Conservation (phyloP, 2,797 vertebrate genomes). For the Siniperca obscura region DNA sequence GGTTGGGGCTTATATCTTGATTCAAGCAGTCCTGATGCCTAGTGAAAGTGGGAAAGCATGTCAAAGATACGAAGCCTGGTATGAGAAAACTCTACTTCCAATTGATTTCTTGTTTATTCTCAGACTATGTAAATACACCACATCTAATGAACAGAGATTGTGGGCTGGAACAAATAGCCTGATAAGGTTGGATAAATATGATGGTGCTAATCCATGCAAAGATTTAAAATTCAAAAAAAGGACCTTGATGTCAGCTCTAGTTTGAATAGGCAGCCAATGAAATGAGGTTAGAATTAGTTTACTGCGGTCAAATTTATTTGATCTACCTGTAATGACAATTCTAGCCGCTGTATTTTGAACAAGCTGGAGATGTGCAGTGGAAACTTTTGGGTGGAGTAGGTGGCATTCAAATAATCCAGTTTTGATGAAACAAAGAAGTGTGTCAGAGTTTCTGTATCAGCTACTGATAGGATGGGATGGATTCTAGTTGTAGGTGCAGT, state of each 20-base stretch:
- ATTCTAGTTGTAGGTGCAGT: neutral
- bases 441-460: neutral
- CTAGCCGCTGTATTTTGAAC: neutral
- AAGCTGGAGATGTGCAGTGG: slow-evolving; percentile 6
- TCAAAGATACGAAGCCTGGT: neutral
- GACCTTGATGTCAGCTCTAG: slow-evolving; percentile 2
- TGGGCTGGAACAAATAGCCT: slow-evolving; percentile 9
- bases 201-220: slow-evolving; percentile 11
- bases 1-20: neutral
- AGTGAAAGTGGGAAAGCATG: neutral
- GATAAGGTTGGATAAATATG: slow-evolving; percentile 21
- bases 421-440: neutral
- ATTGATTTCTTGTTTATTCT: slow-evolving; percentile 9
- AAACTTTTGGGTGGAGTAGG: slow-evolving; percentile 6
- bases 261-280: slow-evolving; percentile 17
- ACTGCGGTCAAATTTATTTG: slow-evolving; percentile 26
- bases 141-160: slow-evolving; percentile 6
- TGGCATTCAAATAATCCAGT: neutral
- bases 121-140: slow-evolving; percentile 10
- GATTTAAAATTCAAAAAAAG: slow-evolving; percentile 17
- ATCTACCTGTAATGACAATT: slow-evolving; percentile 23
- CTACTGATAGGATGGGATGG: neutral
- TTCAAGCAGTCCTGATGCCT: neutral
- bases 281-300: slow-evolving; percentile 9
- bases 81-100: neutral